A percentile compares a stretch with the other conserved stretches of the same genome.
These are phyloP conservation scores for Chromoteleia sp. DNA, from an alignment of 2,888 invertebrate species.

Conservation along the genomic window DNA sequence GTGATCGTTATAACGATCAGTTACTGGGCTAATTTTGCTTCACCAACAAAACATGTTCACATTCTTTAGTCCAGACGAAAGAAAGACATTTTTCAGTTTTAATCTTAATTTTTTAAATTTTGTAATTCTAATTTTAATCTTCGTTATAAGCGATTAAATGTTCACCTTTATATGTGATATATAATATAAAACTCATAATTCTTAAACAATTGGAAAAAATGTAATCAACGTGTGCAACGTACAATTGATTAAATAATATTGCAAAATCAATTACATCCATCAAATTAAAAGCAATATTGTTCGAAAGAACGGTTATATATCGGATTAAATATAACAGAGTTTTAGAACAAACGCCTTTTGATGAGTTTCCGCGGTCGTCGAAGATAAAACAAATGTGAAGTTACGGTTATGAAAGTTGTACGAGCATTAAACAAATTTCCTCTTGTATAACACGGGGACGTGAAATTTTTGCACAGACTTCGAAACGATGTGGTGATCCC, in stretches of 20 bases:
- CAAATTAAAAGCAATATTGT: constrained; percentile 13
- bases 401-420: constrained; percentile 27
- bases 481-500: constrained; percentile 20
- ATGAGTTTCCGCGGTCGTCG: constrained; percentile 11
- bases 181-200: too few relatives aligned
- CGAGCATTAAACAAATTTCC: constrained; percentile 25
- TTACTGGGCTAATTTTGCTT: too few relatives aligned
- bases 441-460: neutral
- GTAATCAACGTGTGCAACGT: neutral
- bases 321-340: constrained; percentile 16
- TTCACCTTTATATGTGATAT: too few relatives aligned
- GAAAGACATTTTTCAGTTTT: too few relatives aligned
- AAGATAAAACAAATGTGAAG: constrained; percentile 39
- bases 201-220: too few relatives aligned
- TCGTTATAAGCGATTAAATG: too few relatives aligned
- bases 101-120: too few relatives aligned
- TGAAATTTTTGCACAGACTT: constrained; percentile 13
- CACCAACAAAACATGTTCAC: too few relatives aligned
- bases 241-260: neutral
- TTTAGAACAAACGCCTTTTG: constrained; percentile 11
- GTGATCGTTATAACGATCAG: neutral
- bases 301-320: constrained; percentile 1
- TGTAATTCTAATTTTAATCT: too few relatives aligned
- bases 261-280: constrained; percentile 12
- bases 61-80: too few relatives aligned